Evolutionary conservation across 2,797 vertebrate species (phyloP), one percentile per base, ranked within the genome.

Genomic region (Eulemur albifrons): DNA sequence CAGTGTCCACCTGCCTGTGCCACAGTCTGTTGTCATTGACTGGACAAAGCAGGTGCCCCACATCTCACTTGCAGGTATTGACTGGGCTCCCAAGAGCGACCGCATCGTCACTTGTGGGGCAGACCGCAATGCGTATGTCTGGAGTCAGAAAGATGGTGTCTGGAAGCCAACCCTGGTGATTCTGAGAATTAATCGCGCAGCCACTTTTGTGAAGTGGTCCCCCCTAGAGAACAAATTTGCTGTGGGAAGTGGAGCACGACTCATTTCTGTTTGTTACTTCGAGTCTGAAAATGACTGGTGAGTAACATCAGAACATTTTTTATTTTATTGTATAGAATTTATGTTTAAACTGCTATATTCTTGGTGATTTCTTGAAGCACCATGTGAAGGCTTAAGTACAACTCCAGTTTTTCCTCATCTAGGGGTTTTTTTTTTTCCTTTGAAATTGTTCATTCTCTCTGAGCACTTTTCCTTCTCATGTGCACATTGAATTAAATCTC

Each of bases 281-380:
- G 99, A 99, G 97, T 99, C 99, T 95, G 99, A 99, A 98, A 99
- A 99, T 72, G 99, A 99, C 98, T 99, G 99, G 99, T 99, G 97
- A 99, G 99, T 90, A 77, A 30, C 21, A 30, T 54, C 40, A 82
- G 59, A 48, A 18, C 25, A 5, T 67, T 59, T 63, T 88, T 52
- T 38, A 13, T 80, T 50, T 61, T 23, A 83, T 2, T 85, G n/a
- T 84, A 3, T 72, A 72, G 18, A 82, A 0, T 61, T 35, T 30
- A 12, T 3, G 1, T 81, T 87, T 86, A 83, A 23, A 67, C 18
- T 25, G 17, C 65, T 48, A 4, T 75, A 35, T 91, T 92, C 86
- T 59, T 14, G 27, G 52, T 59, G n/a, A 79, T 30, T 32, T 89
- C n/a, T 27, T 54, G 25, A 94, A 81, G 54, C 25, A 18, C 48